Evolutionary conservation across 2,797 vertebrate genomes (phyloP), one percentile per base, ranked within the genome.

Genomic region (Crocodylus rhombifer): DNA sequence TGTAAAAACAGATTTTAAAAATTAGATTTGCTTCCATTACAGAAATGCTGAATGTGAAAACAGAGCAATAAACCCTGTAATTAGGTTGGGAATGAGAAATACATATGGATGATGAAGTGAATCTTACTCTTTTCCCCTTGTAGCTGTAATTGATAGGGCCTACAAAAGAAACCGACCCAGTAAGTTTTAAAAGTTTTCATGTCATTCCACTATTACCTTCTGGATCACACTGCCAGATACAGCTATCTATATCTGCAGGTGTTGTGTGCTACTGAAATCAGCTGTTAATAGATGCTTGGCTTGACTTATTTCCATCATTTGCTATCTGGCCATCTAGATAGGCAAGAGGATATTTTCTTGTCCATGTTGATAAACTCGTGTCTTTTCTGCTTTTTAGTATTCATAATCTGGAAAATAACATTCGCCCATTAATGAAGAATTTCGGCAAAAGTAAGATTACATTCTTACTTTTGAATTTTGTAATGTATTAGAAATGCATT

Each of bases 361-460:
- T 62, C 55, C 33, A 16, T 6, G 30, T 0, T 56, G n/a, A 9
- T 18, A 26, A 26, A 62, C 62, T 1, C 7, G 5, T 21, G 0
- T 64, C 62, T 88, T 20, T 62, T 55, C 4, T 60, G 9, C 0
- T 58, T 83, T 92, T 77, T 13, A 82, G 42, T 33, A 17, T 23
- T 69, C 5, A 23, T 14, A 23, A 36, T 69, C 30, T 4, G 25
- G 85, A 90, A 95, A 79, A 58, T 79, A 0, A 0, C 0, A n/a
- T 42, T 81, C 14, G 0, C 65, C 65, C 42, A 42, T 6, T 73
- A 10, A 2, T 58, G 30, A 81, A 42, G 23, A 58, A 81, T 26
- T 9, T 17, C 14, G 25, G 28, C 55, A 65, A 62, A 42, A 71
- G 18, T 57, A 63, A 64, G 17, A 15, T 17, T 78, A 10, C 0